Conservation (phyloP, 2,113 vertebrate genomes). For the Pelodiscus sinensis region DNA sequence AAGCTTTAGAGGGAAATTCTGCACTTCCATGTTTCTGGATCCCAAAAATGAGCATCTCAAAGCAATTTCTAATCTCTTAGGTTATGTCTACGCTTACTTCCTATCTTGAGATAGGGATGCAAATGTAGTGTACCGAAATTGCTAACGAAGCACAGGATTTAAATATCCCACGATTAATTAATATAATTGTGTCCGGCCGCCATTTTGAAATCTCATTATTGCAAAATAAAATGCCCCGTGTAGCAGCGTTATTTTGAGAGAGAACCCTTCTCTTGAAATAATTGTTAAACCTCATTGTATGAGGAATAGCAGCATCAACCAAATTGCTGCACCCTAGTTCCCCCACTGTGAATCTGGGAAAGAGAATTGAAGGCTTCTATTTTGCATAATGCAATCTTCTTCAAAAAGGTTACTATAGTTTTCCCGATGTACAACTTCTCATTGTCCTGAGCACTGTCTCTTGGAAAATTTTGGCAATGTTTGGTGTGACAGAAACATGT, state of each 20-base stretch:
- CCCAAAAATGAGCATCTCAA: not conserved
- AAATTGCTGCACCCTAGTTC: not conserved
- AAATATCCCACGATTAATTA: too few relatives aligned
- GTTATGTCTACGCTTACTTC: too few relatives aligned
- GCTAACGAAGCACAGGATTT: too few relatives aligned
- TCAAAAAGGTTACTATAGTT: not conserved
- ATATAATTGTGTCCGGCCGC: too few relatives aligned
- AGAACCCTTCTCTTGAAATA: too few relatives aligned
- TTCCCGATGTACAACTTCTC: not conserved
- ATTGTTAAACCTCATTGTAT: too few relatives aligned
- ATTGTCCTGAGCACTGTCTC: not conserved
- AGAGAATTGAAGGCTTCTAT: not conserved
- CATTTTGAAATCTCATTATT: too few relatives aligned
- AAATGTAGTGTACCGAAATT: too few relatives aligned
- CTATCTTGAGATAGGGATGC: too few relatives aligned
- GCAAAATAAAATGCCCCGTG: too few relatives aligned
- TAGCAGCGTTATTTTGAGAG: too few relatives aligned
- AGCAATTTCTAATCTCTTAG: not conserved
- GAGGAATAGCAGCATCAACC: not conserved
- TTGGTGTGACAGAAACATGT: not conserved
- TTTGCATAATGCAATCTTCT: not conserved
- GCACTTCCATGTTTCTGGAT: not conserved
- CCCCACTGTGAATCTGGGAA: not conserved
- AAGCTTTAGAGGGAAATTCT: slow-evolving; percentile 36
- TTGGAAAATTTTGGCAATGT: not conserved